A percentile compares a stretch with the other conserved stretches of the same genome.
phyloP scores from a whole-genome alignment of 2,888 invertebrate species.

The Sclerodermus sp. region DNA sequence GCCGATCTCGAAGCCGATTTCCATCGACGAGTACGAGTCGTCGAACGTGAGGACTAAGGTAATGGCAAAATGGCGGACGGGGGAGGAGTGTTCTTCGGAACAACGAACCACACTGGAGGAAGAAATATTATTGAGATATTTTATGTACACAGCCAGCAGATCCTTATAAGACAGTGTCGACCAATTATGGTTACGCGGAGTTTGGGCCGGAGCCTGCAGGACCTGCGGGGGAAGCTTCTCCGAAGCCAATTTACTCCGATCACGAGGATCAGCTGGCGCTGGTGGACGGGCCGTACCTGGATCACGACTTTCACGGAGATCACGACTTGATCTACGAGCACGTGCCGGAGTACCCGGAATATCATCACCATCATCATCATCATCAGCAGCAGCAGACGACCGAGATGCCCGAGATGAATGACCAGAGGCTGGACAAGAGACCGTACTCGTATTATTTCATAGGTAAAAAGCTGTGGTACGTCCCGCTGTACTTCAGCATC shows the following conservation, averaged over 20 bases:
- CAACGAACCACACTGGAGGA: too few species aligned
- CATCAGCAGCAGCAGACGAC: constrained; percentile 56
- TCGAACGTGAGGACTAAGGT: constrained; percentile 14
- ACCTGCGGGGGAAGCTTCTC: not conserved
- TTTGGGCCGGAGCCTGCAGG: not conserved
- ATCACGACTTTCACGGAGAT: constrained; percentile 57
- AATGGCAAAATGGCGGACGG: too few species aligned
- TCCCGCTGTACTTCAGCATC: constrained; percentile 75
- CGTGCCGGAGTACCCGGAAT: constrained; percentile 54
- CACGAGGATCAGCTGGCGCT: constrained; percentile 31
- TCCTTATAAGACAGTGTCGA: constrained; percentile 7
- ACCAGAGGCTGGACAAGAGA: constrained; percentile 49
- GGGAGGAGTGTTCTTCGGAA: too few species aligned
- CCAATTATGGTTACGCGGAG: not conserved
- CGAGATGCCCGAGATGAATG: constrained; percentile 48
- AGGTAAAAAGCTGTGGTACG: constrained; percentile 74
- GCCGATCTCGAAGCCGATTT: constrained; percentile 19
- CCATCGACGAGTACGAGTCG: constrained; percentile 16
- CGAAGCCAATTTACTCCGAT: constrained; percentile 7
- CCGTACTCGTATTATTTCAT: constrained; percentile 74
- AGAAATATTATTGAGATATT: too few species aligned
- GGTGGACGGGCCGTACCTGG: constrained; percentile 43
- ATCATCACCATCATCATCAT: constrained; percentile 50
- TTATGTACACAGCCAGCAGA: constrained; percentile 20
- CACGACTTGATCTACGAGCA: constrained; percentile 45